phyloP scores from a whole-genome alignment of 37 sponge, comb jelly and placozoan species.

The Petrosia ficiformis region DNA sequence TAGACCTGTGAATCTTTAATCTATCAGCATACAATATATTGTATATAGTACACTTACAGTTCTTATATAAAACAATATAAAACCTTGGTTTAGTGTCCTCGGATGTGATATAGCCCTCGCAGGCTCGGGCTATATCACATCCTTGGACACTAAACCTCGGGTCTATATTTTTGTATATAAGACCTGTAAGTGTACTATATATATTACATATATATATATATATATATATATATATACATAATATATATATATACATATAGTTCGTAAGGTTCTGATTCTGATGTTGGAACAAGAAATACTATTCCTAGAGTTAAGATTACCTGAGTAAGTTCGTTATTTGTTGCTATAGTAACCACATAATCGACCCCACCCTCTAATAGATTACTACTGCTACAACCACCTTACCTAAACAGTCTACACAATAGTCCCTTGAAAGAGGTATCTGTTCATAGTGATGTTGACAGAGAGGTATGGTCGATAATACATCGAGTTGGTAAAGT shows the following conservation, averaged over 20 bases:
- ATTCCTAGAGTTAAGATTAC: conserved; percentile 63
- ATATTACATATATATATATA: too few species aligned
- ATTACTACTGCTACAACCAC: conserved; percentile 65
- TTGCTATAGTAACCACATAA: background rate
- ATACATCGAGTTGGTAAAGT: conserved; percentile 52
- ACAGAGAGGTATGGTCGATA: conserved; percentile 60
- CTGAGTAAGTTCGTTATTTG: conserved; percentile 56
- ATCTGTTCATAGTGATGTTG: conserved; percentile 33
- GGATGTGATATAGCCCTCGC: too few species aligned
- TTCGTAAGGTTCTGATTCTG: conserved; percentile 56
- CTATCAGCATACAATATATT: too few species aligned
- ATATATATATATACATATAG: background rate
- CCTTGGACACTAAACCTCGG: too few species aligned
- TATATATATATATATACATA: too few species aligned
- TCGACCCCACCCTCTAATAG: conserved; percentile 10
- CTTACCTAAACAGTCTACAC: conserved; percentile 73
- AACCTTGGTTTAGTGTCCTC: too few species aligned
- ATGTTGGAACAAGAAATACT: conserved; percentile 77
- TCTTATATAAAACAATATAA: too few species aligned
- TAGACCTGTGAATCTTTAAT: too few species aligned
- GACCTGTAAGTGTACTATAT: too few species aligned
- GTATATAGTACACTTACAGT: too few species aligned
- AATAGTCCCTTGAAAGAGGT: conserved; percentile 74
- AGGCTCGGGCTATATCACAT: too few species aligned
- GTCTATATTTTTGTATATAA: too few species aligned